Evolutionary conservation across 2,888 invertebrate genomes (phyloP).

Genomic region (Pollenia angustigena): DNA sequence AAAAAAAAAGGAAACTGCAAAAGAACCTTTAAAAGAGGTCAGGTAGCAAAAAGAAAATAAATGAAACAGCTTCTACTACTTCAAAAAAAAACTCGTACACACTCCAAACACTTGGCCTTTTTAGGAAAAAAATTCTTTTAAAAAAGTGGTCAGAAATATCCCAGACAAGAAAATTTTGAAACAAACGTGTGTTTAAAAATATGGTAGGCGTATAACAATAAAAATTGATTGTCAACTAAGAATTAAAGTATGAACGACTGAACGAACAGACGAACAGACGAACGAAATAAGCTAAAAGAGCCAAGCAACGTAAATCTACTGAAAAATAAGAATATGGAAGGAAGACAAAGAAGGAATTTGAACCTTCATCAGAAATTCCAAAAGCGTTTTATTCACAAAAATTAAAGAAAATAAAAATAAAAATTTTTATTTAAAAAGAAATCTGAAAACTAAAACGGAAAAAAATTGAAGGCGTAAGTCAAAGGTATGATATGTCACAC

Average conservation of each 20-base stretch:
- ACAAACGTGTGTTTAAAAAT: conserved; percentile 64
- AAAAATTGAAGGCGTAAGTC: conserved; percentile 68
- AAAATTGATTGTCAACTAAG: conserved; percentile 69
- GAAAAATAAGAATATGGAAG: background rate
- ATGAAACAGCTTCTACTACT: conserved; percentile 36
- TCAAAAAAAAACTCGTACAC: conserved; percentile 1
- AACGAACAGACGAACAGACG: too few relatives aligned
- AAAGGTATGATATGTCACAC: conserved; percentile 73
- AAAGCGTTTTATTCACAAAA: conserved; percentile 46
- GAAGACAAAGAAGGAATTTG: conserved; percentile 48
- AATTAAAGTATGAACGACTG: conserved; percentile 31
- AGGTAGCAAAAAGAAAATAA: conserved; percentile 58
- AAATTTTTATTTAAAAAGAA: conserved; percentile 19
- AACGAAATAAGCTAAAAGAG: conserved; percentile 15
- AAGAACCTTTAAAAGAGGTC: conserved; percentile 52
- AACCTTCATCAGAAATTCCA: conserved; percentile 72
- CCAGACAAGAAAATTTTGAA: conserved; percentile 51
- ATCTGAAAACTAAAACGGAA: conserved; percentile 25
- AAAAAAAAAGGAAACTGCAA: background rate
- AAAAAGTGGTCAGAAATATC: conserved; percentile 2
- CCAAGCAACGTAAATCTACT: conserved; percentile 2
- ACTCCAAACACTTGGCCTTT: conserved; percentile 31
- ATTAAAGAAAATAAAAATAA: background rate
- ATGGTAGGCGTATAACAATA: conserved; percentile 71
- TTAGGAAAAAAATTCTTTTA: background rate